Percentiles rank a stretch among this genome's conserved stretches.
Conservation (phyloP, 2,888 invertebrate genomes). For the Philaethria dido region DNA sequence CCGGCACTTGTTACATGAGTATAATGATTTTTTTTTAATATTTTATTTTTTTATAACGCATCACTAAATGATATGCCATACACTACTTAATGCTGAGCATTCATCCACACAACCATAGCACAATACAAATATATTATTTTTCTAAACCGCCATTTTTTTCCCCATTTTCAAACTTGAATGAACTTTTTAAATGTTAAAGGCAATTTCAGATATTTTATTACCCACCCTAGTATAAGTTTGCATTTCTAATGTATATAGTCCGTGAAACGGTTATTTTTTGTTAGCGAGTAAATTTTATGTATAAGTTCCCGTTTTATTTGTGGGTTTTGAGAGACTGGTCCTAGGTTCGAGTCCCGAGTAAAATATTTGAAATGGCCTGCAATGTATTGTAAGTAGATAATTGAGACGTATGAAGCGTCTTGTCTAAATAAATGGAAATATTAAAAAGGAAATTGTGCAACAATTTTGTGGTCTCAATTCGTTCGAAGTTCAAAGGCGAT, state of each 20-base stretch:
- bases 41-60: too few species aligned
- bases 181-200: slow-evolving; percentile 33
- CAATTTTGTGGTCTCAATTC: slow-evolving; percentile 68
- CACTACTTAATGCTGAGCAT: slow-evolving; percentile 14
- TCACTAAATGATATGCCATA: not conserved
- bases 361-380: slow-evolving; percentile 47
- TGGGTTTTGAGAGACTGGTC: not conserved
- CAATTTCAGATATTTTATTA: slow-evolving; percentile 42
- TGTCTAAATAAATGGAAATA: slow-evolving; percentile 39
- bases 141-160: slow-evolving; percentile 44
- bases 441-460: slow-evolving; percentile 52
- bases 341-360: slow-evolving; percentile 24
- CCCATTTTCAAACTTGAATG: slow-evolving; percentile 9
- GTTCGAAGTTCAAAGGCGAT: slow-evolving; percentile 76
- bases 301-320: slow-evolving; percentile 8
- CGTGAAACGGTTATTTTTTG: slow-evolving; percentile 23
- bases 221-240: slow-evolving; percentile 21
- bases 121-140: slow-evolving; percentile 53
- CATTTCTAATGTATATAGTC: slow-evolving; percentile 26
- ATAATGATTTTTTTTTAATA: too few species aligned
- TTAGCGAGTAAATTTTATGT: slow-evolving; percentile 13
- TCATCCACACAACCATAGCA: slow-evolving; percentile 54
- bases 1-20: too few species aligned
- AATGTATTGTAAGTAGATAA: slow-evolving; percentile 51
- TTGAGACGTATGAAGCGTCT: slow-evolving; percentile 34